Conservation (phyloP, 1,140 invertebrate species). For the Cardiocondyla obscurior region DNA sequence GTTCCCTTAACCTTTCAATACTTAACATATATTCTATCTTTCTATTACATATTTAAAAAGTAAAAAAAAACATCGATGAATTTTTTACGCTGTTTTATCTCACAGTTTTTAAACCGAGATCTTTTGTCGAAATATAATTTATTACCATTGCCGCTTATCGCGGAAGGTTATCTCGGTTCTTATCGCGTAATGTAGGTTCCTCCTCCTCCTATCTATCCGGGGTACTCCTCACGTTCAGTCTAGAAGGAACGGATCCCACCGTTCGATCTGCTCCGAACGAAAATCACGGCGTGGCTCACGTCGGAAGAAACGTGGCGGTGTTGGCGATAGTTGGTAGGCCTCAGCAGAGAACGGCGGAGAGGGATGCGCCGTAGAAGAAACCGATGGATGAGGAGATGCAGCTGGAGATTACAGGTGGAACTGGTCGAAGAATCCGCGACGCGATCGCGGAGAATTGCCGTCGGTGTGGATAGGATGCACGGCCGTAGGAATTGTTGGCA, state of each 20-base stretch:
- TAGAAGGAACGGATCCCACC: not conserved
- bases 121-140: not conserved
- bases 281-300: not conserved
- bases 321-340: not conserved
- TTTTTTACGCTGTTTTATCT: not conserved
- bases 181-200: not conserved
- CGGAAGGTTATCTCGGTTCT: not conserved
- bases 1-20: not conserved
- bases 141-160: not conserved
- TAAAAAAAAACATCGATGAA: not conserved
- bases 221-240: not conserved
- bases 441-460: constrained; percentile 34
- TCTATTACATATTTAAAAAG: not conserved
- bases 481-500: constrained; percentile 28
- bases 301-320: not conserved
- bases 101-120: not conserved
- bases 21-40: not conserved
- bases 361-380: not conserved
- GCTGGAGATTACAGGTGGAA: constrained; percentile 30
- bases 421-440: constrained; percentile 40
- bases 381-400: not conserved
- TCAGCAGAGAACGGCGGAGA: not conserved
- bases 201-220: not conserved
- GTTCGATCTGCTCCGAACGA: not conserved
- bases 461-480: not conserved